Percentiles rank a stretch among this genome's conserved stretches.
These are phyloP conservation scores for Okamejei kenojei DNA, from an alignment of 2,797 vertebrate genomes.

Conservation along the genomic window DNA sequence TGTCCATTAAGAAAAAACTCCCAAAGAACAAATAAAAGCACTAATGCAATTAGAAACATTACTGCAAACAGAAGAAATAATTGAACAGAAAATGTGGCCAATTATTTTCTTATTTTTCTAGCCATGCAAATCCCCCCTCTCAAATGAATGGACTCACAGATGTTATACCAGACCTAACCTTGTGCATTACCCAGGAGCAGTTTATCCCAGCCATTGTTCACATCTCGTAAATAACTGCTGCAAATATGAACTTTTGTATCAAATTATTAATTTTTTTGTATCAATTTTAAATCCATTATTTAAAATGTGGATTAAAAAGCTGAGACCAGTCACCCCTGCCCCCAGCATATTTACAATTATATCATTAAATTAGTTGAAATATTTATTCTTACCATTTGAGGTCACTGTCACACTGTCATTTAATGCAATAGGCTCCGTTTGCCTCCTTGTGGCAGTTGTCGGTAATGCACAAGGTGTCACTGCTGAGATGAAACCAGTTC, in stretches of 20 bases:
- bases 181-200: too few relatives aligned
- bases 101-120: too few relatives aligned
- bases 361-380: background rate
- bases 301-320: background rate
- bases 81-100: background rate
- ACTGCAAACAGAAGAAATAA: background rate
- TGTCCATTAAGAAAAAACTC: too few relatives aligned
- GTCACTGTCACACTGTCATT: background rate
- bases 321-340: background rate
- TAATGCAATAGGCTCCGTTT: background rate
- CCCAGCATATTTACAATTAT: background rate
- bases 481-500: background rate
- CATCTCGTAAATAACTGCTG: background rate
- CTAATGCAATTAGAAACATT: background rate
- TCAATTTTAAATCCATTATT: background rate
- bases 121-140: too few relatives aligned
- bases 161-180: too few relatives aligned
- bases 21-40: too few relatives aligned
- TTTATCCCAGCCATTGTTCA: too few relatives aligned
- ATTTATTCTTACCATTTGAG: background rate
- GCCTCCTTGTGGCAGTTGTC: background rate
- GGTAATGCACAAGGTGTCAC: background rate
- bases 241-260: background rate
- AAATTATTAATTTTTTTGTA: background rate
- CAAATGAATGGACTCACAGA: too few relatives aligned